These are phyloP conservation scores for Boleophthalmus pectinirostris DNA, from an alignment of 2,113 vertebrate species.

Conservation along the genomic window DNA sequence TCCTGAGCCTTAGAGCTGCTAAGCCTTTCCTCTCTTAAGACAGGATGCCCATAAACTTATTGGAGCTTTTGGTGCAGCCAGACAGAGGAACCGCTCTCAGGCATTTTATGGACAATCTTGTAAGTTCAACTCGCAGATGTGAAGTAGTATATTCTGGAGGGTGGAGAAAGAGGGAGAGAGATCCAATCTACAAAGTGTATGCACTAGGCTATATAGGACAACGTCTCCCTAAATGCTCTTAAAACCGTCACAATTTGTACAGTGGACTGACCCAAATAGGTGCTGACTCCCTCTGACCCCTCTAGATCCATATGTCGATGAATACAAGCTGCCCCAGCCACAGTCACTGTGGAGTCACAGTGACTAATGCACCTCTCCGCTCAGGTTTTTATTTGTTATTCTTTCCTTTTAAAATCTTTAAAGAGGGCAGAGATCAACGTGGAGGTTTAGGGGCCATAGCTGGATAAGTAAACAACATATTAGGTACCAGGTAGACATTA, in stretches of 20 bases:
- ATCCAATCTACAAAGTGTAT: slow-evolving; percentile 24
- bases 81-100: slow-evolving; percentile 51
- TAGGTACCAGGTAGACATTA: slow-evolving; percentile 8
- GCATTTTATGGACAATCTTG: slow-evolving; percentile 55
- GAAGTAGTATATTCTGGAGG: slow-evolving; percentile 23
- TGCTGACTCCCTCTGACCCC: slow-evolving; percentile 12
- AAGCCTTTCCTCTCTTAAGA: slow-evolving; percentile 44
- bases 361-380: slow-evolving; percentile 33
- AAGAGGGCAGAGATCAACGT: slow-evolving; percentile 58
- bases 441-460: slow-evolving; percentile 18
- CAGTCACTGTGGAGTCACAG: too few relatives aligned
- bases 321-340: slow-evolving; percentile 14
- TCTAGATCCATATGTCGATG: slow-evolving; percentile 12
- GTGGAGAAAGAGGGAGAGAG: slow-evolving; percentile 11
- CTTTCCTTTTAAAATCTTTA: slow-evolving; percentile 56
- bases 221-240: slow-evolving; percentile 3
- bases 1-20: slow-evolving; percentile 32
- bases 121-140: slow-evolving; percentile 51
- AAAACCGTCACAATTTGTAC: slow-evolving; percentile 15
- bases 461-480: slow-evolving; percentile 50
- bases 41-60: slow-evolving; percentile 59
- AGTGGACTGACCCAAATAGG: slow-evolving; percentile 14
- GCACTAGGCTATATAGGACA: not conserved
- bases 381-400: slow-evolving; percentile 55
- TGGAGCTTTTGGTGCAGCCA: slow-evolving; percentile 49